A percentile compares a stretch with the other conserved stretches of the same genome.
These are phyloP conservation scores for Serripes groenlandicus DNA, from an alignment of 2,888 invertebrate genomes.

Conservation along the genomic window DNA sequence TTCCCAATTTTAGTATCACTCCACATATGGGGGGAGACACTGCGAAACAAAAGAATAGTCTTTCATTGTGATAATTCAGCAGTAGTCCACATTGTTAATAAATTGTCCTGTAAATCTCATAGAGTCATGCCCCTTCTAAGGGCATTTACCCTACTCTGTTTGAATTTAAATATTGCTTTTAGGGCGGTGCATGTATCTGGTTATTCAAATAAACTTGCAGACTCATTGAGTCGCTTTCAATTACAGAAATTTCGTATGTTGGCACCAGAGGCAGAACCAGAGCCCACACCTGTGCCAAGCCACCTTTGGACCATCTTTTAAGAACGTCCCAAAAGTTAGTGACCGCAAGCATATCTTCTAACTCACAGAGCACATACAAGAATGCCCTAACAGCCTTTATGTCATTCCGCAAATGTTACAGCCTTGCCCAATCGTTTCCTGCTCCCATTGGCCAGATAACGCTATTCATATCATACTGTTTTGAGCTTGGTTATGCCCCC, in stretches of 20 bases:
- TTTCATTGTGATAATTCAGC: constrained; percentile 46
- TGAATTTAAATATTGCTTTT: constrained; percentile 29
- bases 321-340: constrained; percentile 16
- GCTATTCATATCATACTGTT: constrained; percentile 40
- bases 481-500: constrained; percentile 39
- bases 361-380: constrained; percentile 20
- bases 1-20: constrained; percentile 35
- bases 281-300: constrained; percentile 5
- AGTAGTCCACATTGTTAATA: constrained; percentile 38
- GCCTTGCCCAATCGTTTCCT: constrained; percentile 20
- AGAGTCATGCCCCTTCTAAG: constrained; percentile 28
- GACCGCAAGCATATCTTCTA: constrained; percentile 16
- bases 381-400: constrained; percentile 13
- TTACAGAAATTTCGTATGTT: constrained; percentile 17
- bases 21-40: constrained; percentile 29
- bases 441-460: constrained; percentile 20
- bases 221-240: constrained; percentile 31
- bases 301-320: constrained; percentile 30
- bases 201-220: constrained; percentile 1
- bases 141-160: constrained; percentile 32
- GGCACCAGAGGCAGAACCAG: constrained; percentile 32
- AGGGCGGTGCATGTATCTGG: constrained; percentile 36
- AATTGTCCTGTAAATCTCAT: constrained; percentile 44
- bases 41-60: constrained; percentile 38
- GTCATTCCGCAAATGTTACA: not conserved